Evolutionary conservation across 2,113 vertebrate species (phyloP), one percentile per base, ranked within the genome.

Genomic region (Zapus hudsonius): DNA sequence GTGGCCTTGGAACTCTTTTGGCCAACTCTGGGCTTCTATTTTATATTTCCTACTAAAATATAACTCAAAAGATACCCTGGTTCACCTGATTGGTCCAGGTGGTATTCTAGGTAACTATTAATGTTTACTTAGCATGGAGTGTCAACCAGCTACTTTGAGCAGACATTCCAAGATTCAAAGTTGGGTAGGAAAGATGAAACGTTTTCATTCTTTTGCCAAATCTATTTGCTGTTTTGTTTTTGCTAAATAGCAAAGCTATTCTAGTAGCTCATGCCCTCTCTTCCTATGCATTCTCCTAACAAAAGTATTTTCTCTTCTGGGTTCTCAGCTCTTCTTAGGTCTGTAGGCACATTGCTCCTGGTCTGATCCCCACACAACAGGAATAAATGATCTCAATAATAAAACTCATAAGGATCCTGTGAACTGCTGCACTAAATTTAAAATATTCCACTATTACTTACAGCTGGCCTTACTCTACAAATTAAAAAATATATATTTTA

Each of bases 1-100:
- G 86, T 79, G 27, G n/a, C 27, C 38, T 87, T 95, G 59, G 89
- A 86, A 86, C n/a, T 83, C 59, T 72, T 84, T 19, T 59, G 74
- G 36, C 38, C 42, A 87, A 17, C 7, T 78, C 4, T 55, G 31
- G 12, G 19, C 33, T 93, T 83, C n/a, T 17, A 31, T 5, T 78
- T 33, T 47, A 36, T 47, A 79, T 36, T 63, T 75, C 57, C 3
- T 75, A 10, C 9, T 87, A 80, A n/a, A 29, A 64, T 16, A 25
- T 55, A n/a, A 63, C 29, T 7, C n/a, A 89, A 7, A n/a, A 36
- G 20, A 61, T 40, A 12, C 10, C 36, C n/a, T 76, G 22, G 15
- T 13, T 87, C 12, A 72, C 81, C 64, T 63, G 47, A 10, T 40
- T 23, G 5, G 29, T 47, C 70, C 55, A 42, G 4, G 27, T 63